A percentile compares a stretch with the other conserved stretches of the same genome.
Conservation (phyloP, 2,888 invertebrate species). For the Megamerina dolium region DNA sequence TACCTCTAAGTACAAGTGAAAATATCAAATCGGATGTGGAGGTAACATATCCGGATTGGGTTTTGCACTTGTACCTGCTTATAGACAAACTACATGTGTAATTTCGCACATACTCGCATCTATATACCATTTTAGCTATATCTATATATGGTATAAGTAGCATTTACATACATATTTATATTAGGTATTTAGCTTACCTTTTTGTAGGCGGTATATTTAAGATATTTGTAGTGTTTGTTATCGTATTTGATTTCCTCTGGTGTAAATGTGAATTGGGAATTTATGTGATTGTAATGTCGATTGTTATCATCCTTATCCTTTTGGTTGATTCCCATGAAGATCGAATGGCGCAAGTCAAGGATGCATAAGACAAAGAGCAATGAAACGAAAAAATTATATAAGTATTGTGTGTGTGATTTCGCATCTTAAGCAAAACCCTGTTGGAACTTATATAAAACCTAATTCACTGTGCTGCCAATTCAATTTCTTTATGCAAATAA, state of each 20-base stretch:
- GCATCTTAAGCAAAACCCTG: slow-evolving; percentile 9
- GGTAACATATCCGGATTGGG: too few relatives aligned
- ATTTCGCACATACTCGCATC: not conserved
- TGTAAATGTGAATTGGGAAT: slow-evolving; percentile 60
- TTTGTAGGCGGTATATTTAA: slow-evolving; percentile 67
- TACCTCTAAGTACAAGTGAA: too few relatives aligned
- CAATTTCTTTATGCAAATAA: too few relatives aligned
- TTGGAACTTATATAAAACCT: too few relatives aligned
- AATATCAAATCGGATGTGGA: too few relatives aligned
- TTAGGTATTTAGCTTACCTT: slow-evolving; percentile 51
- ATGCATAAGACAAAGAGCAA: slow-evolving; percentile 2
- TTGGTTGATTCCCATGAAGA: too few relatives aligned
- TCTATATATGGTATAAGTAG: not conserved
- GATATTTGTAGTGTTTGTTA: slow-evolving; percentile 72
- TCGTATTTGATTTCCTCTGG: slow-evolving; percentile 72
- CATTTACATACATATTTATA: not conserved
- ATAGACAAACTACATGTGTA: too few relatives aligned
- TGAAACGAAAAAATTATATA: not conserved
- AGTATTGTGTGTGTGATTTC: not conserved
- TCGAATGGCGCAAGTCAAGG: too few relatives aligned
- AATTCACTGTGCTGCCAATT: too few relatives aligned
- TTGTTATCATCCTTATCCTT: slow-evolving; percentile 49
- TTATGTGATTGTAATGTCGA: slow-evolving; percentile 49
- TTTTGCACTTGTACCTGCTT: too few relatives aligned
- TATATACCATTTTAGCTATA: not conserved